Percentiles rank a stretch among this genome's conserved stretches.
These are phyloP conservation scores for Alosa alosa DNA, from an alignment of 2,113 vertebrate genomes.

Conservation along the genomic window DNA sequence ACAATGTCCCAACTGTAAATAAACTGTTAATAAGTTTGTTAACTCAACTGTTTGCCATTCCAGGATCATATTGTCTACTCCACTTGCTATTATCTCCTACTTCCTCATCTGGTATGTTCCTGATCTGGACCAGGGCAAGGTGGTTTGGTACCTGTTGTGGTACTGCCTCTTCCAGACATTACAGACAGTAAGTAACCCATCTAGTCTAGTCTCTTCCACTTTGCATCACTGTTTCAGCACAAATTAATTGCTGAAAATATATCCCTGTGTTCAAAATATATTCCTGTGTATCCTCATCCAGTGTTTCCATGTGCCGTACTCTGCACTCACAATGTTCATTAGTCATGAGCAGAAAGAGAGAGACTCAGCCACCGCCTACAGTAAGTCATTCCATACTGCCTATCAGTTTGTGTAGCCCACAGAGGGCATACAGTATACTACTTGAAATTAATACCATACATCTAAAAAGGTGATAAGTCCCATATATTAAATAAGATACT, in stretches of 20 bases:
- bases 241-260: no score
- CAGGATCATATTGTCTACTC: constrained; percentile 90
- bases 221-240: no score
- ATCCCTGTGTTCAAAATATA: no score
- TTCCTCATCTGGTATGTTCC: constrained; percentile 93
- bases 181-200: constrained; percentile 80
- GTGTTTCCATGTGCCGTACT: constrained; percentile 98
- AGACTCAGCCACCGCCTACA: constrained; percentile 92
- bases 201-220: no score
- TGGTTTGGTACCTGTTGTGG: constrained; percentile 89
- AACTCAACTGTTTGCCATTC: background rate
- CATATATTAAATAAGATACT: no score
- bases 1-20: no score
- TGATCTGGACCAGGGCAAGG: constrained; percentile 73
- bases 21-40: no score
- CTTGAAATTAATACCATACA: no score
- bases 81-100: constrained; percentile 83
- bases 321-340: constrained; percentile 96
- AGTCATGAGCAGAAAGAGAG: constrained; percentile 89
- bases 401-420: background rate
- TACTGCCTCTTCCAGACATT: constrained; percentile 95
- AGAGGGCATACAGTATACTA: background rate
- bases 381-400: constrained; percentile 67
- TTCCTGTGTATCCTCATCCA: constrained; percentile 49
- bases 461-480: no score